phyloP scores from a whole-genome alignment of 2,797 vertebrate species.

The Helarctos malayanus region DNA sequence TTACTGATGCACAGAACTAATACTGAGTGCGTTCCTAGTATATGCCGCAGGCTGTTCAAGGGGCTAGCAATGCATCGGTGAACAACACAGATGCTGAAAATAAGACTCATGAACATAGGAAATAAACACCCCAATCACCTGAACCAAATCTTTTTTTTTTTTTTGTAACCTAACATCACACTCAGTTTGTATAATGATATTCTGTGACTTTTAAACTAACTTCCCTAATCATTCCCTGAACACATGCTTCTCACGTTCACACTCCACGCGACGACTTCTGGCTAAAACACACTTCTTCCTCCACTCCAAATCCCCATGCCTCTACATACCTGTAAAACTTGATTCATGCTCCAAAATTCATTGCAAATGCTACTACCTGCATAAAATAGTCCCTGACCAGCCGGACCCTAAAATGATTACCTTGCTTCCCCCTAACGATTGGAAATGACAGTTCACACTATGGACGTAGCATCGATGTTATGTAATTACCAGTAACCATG shows the following conservation, averaged over 20 bases:
- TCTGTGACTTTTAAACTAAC: background rate
- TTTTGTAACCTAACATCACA: background rate
- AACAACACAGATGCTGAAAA: constrained; percentile 43
- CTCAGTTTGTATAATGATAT: background rate
- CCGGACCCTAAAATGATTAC: background rate
- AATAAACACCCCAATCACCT: background rate
- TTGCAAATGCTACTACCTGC: background rate
- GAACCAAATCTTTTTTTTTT: background rate
- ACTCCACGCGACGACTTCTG: background rate
- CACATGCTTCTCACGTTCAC: background rate
- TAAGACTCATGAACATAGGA: background rate
- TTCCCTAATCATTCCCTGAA: background rate
- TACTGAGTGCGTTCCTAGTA: background rate
- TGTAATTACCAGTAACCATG: background rate
- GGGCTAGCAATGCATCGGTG: background rate
- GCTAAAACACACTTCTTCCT: background rate
- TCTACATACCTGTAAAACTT: background rate
- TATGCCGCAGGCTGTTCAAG: background rate
- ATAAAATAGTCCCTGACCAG: background rate
- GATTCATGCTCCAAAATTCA: background rate
- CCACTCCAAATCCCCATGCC: background rate
- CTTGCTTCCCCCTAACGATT: background rate
- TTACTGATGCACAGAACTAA: background rate
- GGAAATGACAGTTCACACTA: background rate
- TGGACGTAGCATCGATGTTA: background rate